Percentiles rank a stretch among this genome's conserved stretches.
phyloP scores from a whole-genome alignment of 2,888 invertebrate genomes.

The Myopa tessellatipennis region DNA sequence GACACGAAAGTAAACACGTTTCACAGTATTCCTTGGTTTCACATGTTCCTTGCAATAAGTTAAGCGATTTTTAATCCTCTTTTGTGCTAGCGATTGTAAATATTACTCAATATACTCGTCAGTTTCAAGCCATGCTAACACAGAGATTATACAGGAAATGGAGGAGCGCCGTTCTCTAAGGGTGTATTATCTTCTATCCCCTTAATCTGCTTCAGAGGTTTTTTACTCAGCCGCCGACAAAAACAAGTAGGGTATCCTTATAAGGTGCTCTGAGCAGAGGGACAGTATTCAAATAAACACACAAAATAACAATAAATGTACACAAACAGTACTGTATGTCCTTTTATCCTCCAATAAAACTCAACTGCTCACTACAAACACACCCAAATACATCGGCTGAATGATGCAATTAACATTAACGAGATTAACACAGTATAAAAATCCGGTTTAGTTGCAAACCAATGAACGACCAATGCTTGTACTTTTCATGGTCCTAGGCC shows the following conservation, averaged over 20 bases:
- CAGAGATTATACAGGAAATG: not conserved
- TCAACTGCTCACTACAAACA: not conserved
- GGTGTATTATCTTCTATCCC: not conserved
- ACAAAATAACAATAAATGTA: too few species aligned
- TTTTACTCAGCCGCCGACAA: not conserved
- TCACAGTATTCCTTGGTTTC: not conserved
- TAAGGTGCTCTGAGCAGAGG: not conserved
- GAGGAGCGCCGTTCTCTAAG: conserved; percentile 5
- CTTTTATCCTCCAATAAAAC: not conserved
- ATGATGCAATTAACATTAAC: conserved; percentile 33
- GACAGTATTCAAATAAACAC: not conserved
- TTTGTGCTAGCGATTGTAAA: conserved; percentile 25
- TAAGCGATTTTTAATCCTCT: conserved; percentile 39
- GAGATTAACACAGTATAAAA: conserved; percentile 39
- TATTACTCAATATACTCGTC: conserved; percentile 17
- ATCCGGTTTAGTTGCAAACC: conserved; percentile 14
- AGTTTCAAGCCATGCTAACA: not conserved
- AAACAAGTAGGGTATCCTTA: not conserved
- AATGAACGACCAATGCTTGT: conserved; percentile 1
- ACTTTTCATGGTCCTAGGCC: not conserved
- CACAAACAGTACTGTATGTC: not conserved
- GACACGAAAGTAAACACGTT: conserved; percentile 35
- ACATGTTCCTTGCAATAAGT: conserved; percentile 22
- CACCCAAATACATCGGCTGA: conserved; percentile 23
- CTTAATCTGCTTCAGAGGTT: not conserved